Conservation (phyloP, 2,888 invertebrate species). For the Dastarcus helophoroides region DNA sequence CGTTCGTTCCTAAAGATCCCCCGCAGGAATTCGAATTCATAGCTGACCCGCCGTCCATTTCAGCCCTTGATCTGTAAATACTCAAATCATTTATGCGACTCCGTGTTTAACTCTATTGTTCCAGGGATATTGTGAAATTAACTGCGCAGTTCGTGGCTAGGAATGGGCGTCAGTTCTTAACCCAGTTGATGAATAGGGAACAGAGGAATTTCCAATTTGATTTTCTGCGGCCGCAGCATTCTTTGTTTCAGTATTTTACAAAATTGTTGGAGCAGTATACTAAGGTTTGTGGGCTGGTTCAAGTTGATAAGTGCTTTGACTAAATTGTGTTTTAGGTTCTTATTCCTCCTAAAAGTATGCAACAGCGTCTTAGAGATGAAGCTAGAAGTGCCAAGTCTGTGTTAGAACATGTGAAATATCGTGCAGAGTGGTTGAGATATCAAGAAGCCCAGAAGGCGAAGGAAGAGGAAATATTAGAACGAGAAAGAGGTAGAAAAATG, state of each 20-base stretch:
- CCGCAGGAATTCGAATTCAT: slow-evolving; percentile 88
- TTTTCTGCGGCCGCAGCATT: slow-evolving; percentile 96
- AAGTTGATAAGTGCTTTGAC: slow-evolving; percentile 3
- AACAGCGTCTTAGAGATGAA: slow-evolving; percentile 68
- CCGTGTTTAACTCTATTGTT: slow-evolving; percentile 4
- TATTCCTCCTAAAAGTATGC: slow-evolving; percentile 87
- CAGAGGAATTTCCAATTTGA: slow-evolving; percentile 98
- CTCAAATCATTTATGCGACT: slow-evolving; percentile 1
- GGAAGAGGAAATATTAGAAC: slow-evolving; percentile 91
- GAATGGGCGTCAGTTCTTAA: slow-evolving; percentile 95
- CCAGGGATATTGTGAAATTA: slow-evolving; percentile 84
- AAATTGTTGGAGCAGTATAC: slow-evolving; percentile 97
- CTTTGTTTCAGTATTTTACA: slow-evolving; percentile 96
- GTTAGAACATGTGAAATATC: slow-evolving; percentile 82
- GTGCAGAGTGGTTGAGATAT: slow-evolving; percentile 94
- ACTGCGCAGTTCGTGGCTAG: slow-evolving; percentile 98
- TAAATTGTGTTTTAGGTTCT: slow-evolving; percentile 46
- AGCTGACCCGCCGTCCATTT: slow-evolving; percentile 97
- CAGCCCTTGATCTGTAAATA: slow-evolving; percentile 83
- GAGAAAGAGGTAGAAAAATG: slow-evolving; percentile 58
- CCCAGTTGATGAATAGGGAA: slow-evolving; percentile 96
- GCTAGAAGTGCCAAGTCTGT: slow-evolving; percentile 53
- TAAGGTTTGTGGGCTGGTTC: slow-evolving; percentile 59
- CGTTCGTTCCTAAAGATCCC: slow-evolving; percentile 83
- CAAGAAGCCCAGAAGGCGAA: slow-evolving; percentile 86